Conservation (phyloP, 2,113 vertebrate genomes). For the Poeciliopsis prolifica region DNA sequence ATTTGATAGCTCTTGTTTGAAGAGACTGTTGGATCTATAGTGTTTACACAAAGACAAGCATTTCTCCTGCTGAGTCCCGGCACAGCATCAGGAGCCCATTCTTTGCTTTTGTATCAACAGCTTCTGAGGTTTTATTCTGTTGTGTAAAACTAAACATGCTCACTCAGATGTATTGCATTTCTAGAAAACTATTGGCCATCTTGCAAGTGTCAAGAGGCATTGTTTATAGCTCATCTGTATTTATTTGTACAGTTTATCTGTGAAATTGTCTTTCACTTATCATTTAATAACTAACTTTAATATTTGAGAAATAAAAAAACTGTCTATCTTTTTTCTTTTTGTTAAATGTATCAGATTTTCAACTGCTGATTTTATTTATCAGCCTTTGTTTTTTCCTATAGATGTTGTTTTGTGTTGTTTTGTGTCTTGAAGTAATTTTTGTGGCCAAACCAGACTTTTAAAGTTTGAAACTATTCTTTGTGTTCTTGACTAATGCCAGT, state of each 20-base stretch:
- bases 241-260: background rate
- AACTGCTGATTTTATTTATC: too few species aligned
- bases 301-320: too few species aligned
- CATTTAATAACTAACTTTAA: too few species aligned
- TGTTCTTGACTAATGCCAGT: too few species aligned
- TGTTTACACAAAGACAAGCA: conserved; percentile 57
- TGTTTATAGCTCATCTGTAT: background rate
- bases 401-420: too few species aligned
- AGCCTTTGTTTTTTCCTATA: too few species aligned
- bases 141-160: conserved; percentile 18
- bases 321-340: too few species aligned
- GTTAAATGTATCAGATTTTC: too few species aligned
- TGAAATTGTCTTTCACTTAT: too few species aligned
- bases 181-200: background rate
- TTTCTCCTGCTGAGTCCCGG: conserved; percentile 27
- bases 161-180: conserved; percentile 22
- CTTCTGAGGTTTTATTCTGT: conserved; percentile 4
- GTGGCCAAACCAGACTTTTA: too few species aligned
- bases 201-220: background rate
- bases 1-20: conserved; percentile 58
- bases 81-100: conserved; percentile 7
- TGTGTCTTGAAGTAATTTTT: too few species aligned
- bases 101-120: conserved; percentile 20
- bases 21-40: conserved; percentile 53
- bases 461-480: too few species aligned